These are phyloP conservation scores for Actenoides lindsayi DNA, from an alignment of 2,113 vertebrate genomes.

Conservation along the genomic window DNA sequence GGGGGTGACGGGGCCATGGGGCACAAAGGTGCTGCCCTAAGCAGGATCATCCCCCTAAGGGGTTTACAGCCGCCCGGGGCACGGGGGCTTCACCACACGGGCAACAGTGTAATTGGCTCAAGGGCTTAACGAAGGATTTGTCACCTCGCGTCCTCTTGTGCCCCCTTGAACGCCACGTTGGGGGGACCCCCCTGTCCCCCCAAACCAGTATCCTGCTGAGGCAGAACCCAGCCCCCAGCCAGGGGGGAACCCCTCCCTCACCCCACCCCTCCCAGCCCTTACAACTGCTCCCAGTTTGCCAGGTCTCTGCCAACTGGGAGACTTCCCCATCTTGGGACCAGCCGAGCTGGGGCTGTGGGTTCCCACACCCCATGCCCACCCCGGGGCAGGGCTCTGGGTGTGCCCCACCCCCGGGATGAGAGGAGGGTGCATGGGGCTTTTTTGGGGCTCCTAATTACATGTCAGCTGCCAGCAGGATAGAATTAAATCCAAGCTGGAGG, in stretches of 20 bases:
- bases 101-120: not conserved
- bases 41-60: conserved; percentile 18
- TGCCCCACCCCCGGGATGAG: not conserved
- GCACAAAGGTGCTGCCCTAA: not conserved
- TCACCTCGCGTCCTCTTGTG: not conserved
- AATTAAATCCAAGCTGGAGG: conserved; percentile 13
- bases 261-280: not conserved
- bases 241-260: fast-evolving
- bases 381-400: not conserved
- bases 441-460: not conserved
- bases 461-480: not conserved
- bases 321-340: too few relatives aligned
- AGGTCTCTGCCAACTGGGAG: not conserved
- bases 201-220: not conserved
- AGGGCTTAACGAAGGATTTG: not conserved
- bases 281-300: not conserved
- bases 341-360: not conserved
- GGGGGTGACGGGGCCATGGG: not conserved
- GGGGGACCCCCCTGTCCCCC: not conserved
- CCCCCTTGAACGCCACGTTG: not conserved
- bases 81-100: not conserved
- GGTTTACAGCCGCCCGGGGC: not conserved
- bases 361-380: not conserved
- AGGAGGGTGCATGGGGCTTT: not conserved
- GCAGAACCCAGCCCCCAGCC: not conserved